Conservation (phyloP, 2,888 invertebrate species). For the Hemithea aestivaria region DNA sequence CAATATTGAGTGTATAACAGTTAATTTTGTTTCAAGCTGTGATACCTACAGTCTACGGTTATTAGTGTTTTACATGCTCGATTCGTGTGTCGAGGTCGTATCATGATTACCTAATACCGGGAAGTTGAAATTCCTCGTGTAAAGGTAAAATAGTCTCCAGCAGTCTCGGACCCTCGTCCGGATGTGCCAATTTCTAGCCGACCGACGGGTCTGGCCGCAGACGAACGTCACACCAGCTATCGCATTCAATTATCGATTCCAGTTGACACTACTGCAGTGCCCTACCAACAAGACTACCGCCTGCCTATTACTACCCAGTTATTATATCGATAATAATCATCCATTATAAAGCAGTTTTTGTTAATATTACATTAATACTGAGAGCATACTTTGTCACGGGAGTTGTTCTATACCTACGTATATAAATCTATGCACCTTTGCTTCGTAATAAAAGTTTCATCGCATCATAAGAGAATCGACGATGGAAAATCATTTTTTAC, state of each 20-base stretch:
- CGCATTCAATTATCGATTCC: conserved; percentile 52
- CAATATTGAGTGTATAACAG: conserved; percentile 13
- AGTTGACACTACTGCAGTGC: conserved; percentile 37
- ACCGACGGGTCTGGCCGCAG: conserved; percentile 35
- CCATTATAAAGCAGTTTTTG: no score
- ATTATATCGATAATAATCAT: no score
- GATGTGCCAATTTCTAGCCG: conserved; percentile 57
- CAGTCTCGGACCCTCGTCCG: conserved; percentile 43
- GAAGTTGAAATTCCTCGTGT: conserved; percentile 15
- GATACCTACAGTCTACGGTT: neutral
- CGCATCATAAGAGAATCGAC: no score
- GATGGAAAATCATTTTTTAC: no score
- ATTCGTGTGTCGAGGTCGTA: no score
- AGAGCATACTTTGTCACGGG: no score
- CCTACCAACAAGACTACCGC: neutral
- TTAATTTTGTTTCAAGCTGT: conserved; percentile 10
- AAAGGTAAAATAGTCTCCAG: no score
- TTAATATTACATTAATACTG: no score
- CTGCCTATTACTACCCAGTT: no score
- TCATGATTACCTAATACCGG: conserved; percentile 14
- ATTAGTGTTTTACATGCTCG: neutral
- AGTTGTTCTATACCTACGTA: no score
- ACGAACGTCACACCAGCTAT: conserved; percentile 44
- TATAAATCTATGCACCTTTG: no score
- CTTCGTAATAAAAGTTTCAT: no score